phyloP scores from a whole-genome alignment of 2,888 invertebrate genomes.

The Ferrisia virgata region DNA sequence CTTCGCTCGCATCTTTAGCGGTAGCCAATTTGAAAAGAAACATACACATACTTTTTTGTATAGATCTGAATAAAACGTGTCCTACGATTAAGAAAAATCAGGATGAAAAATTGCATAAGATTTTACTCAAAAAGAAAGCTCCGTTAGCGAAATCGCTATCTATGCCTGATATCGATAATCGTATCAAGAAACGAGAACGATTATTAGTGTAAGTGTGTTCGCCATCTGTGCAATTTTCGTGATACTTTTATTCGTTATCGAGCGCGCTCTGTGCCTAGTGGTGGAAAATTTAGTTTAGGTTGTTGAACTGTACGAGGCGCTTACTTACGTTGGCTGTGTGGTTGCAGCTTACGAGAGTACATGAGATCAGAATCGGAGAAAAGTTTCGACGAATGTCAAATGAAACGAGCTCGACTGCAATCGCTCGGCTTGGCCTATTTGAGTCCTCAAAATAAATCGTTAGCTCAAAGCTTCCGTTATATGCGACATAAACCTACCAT shows the following conservation, averaged over 20 bases:
- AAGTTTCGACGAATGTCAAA: constrained; percentile 67
- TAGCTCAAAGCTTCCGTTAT: constrained; percentile 84
- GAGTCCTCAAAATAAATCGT: constrained; percentile 73
- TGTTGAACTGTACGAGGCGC: not conserved
- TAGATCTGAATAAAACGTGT: constrained; percentile 14
- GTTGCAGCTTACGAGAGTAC: constrained; percentile 65
- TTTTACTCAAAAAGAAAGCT: constrained; percentile 59
- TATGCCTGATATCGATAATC: constrained; percentile 78
- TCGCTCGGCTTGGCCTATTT: constrained; percentile 67
- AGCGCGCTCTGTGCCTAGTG: not conserved
- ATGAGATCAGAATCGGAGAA: constrained; percentile 77
- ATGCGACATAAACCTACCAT: constrained; percentile 86
- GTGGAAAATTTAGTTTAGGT: not conserved
- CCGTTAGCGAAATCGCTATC: constrained; percentile 77
- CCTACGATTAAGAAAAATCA: constrained; percentile 26
- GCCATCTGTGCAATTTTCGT: not conserved
- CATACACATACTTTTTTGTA: too few species aligned
- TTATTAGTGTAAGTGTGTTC: constrained; percentile 64
- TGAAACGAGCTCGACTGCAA: constrained; percentile 63
- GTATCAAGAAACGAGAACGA: constrained; percentile 67
- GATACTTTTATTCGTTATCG: not conserved
- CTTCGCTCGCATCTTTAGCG: not conserved
- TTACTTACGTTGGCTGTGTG: not conserved
- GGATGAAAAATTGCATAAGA: constrained; percentile 54
- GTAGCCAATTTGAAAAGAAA: not conserved